Percentiles rank a stretch among this genome's conserved stretches.
Conservation (phyloP, 1,140 invertebrate species). For the Platyscapa corneri region DNA sequence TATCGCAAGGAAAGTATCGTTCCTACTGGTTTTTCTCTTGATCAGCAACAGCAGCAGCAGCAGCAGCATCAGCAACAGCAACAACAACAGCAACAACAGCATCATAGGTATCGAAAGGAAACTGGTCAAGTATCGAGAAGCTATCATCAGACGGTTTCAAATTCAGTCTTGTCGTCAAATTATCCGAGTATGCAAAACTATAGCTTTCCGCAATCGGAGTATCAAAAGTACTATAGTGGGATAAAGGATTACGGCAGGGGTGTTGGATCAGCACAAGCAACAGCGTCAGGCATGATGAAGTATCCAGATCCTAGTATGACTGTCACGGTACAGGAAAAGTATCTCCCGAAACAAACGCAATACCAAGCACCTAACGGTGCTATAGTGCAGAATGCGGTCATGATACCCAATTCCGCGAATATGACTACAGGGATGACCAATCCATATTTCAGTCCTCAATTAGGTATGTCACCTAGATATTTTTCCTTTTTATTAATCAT, state of each 20-base stretch:
- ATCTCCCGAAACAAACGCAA: conserved; percentile 62
- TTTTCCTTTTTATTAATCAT: neutral
- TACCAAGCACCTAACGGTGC: conserved; percentile 60
- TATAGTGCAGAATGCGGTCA: conserved; percentile 58
- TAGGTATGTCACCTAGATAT: conserved; percentile 15
- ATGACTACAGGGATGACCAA: conserved; percentile 58
- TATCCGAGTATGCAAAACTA: conserved; percentile 63
- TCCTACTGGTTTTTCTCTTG: neutral
- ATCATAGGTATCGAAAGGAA: conserved; percentile 32
- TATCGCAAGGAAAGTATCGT: conserved; percentile 18
- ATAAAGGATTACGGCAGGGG: conserved; percentile 62
- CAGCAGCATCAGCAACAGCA: no score
- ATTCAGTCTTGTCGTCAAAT: conserved; percentile 51
- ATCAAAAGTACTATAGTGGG: conserved; percentile 64
- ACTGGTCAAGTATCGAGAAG: conserved; percentile 17
- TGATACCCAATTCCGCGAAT: conserved; percentile 56
- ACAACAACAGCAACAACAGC: conserved; percentile 38
- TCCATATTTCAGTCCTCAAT: conserved; percentile 65
- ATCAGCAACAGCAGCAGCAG: conserved; percentile 46
- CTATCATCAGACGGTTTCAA: conserved; percentile 8
- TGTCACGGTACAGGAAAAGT: conserved; percentile 63
- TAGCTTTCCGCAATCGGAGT: conserved; percentile 54
- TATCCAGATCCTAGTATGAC: conserved; percentile 60
- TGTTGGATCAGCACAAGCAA: conserved; percentile 31
- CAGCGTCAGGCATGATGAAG: conserved; percentile 63